These are phyloP conservation scores for Gallinago stenura DNA, from an alignment of 2,797 vertebrate species.

Conservation along the genomic window DNA sequence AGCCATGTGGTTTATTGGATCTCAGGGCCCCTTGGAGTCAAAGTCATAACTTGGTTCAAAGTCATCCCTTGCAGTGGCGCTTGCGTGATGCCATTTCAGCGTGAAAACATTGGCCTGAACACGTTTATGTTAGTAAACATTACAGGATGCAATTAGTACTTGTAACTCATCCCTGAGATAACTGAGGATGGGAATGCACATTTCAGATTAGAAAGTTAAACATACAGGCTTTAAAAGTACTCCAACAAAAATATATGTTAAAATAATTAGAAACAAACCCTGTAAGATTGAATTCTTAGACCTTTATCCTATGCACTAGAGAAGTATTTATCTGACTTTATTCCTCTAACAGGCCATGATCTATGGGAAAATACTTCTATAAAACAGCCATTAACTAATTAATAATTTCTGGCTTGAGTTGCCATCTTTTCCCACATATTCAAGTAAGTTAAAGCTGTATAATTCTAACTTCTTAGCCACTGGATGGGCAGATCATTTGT, in stretches of 20 bases:
- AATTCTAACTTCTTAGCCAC: constrained; percentile 35
- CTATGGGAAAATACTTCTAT: constrained; percentile 60
- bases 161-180: neutral
- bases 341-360: constrained; percentile 6
- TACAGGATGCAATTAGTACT: neutral
- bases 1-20: neutral
- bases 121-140: neutral
- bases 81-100: neutral
- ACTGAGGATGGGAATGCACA: neutral
- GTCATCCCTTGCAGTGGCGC: neutral
- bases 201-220: neutral
- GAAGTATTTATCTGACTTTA: constrained; percentile 15
- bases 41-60: too few relatives aligned
- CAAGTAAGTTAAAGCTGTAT: constrained; percentile 6
- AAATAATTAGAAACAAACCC: constrained; percentile 7
- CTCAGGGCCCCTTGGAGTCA: neutral
- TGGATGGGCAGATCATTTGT: constrained; percentile 27
- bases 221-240: neutral
- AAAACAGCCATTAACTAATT: constrained; percentile 65
- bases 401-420: constrained; percentile 50
- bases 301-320: neutral
- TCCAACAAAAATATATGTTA: neutral
- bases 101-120: neutral
- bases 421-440: constrained; percentile 39
- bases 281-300: neutral